Evolutionary conservation across 2,888 invertebrate genomes (phyloP), one percentile per base, ranked within the genome.

Genomic region (Parapristionchus giblindavisi): DNA sequence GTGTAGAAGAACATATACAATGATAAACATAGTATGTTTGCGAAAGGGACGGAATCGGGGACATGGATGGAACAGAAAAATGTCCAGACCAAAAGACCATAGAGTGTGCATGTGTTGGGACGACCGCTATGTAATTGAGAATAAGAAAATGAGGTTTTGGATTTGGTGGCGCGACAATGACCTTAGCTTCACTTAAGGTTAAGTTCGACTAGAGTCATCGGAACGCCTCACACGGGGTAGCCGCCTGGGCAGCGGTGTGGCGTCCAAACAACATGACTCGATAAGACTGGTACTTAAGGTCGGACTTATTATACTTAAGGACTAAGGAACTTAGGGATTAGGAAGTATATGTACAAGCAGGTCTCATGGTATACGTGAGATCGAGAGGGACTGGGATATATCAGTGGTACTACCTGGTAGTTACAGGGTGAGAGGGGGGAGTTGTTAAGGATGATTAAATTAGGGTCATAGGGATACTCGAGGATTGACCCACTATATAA

Each of bases 241-340:
- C 40, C 24, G 11, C 40, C 6, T 63, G 8, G 40, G 40, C 27
- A 14, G n/a, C 40, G 24, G n/a, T 11, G 36, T 24, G 63, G 40
- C 63, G 63, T 29, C 63, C 63, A 27, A 63, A 63, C 63, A 11
- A 38, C 40, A 63, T 63, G 40, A 63, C 63, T 63, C 63, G 11
- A 1, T 29, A 24, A n/a, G 60, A 21, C 21, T 34, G 27, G 24
- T 56, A 29, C 8, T 58, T 3, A 11, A 8, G 60, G 38, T 36
- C 34, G 24, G 52, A n/a, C 1, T 36, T 36, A 36, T 38, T 34
- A 34, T 60, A 60, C n/a, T 4, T 17, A 38, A 8, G 24, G 58
- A 29, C 11, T 2, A n/a, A n/a, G n/a, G n/a, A n/a, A n/a, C n/a
- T n/a, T 43, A 43, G 34, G 36, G 61, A 27, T 17, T 27, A 58